phyloP scores from a whole-genome alignment of 2,888 invertebrate genomes.

The Phrixothrix hirtus region DNA sequence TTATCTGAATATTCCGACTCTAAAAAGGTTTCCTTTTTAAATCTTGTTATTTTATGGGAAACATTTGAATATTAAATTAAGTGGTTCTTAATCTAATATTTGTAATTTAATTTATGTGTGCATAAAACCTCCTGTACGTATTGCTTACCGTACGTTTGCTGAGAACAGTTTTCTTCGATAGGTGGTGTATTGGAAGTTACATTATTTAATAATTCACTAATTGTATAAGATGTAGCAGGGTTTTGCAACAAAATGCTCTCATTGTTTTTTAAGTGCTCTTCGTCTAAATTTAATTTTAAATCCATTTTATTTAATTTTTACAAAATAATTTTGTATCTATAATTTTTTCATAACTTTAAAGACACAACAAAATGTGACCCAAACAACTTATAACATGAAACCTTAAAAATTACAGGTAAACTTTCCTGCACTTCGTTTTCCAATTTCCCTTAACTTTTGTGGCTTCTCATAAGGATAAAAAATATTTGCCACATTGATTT shows the following conservation, averaged over 20 bases:
- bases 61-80: conserved; percentile 31
- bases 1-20: conserved; percentile 41
- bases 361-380: conserved; percentile 20
- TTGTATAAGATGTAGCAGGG: conserved; percentile 36
- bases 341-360: conserved; percentile 20
- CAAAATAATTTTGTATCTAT: conserved; percentile 8
- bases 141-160: conserved; percentile 19
- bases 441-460: conserved; percentile 22
- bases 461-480: conserved; percentile 19
- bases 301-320: conserved; percentile 15
- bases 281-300: conserved; percentile 20
- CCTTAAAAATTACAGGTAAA: conserved; percentile 29
- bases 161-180: conserved; percentile 18
- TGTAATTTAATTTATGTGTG: conserved; percentile 27
- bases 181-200: conserved; percentile 8
- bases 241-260: conserved; percentile 20
- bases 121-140: conserved; percentile 7
- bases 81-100: conserved; percentile 30
- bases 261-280: conserved; percentile 14
- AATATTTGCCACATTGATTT: conserved; percentile 7
- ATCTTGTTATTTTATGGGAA: too few relatives aligned
- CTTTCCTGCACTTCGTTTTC: conserved; percentile 25
- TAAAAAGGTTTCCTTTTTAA: conserved; percentile 17
- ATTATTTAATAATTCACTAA: conserved; percentile 37
- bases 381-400: conserved; percentile 26